phyloP scores from a whole-genome alignment of 1,140 invertebrate species.

The Streblospio benedicti region DNA sequence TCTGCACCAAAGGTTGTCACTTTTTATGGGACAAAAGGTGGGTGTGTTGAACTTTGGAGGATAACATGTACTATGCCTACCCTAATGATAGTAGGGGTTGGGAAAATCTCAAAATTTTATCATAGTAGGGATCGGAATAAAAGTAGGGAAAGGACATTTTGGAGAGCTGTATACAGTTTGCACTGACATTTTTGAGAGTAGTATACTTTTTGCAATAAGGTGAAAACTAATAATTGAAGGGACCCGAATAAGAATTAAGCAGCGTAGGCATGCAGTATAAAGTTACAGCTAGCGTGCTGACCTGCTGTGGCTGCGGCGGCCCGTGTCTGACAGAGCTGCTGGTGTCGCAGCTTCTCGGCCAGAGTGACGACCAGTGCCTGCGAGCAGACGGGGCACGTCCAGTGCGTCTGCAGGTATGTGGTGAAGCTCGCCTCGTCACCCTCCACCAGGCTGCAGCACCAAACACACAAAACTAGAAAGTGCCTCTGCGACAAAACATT shows the following conservation, averaged over 20 bases:
- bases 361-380: constrained; percentile 39
- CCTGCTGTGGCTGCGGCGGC: constrained; percentile 20
- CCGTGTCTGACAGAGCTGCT: constrained; percentile 35
- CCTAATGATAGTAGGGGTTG: too few species aligned
- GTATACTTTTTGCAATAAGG: background rate
- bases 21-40: too few species aligned
- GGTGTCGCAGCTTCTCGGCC: constrained; percentile 47
- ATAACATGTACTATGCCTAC: too few species aligned
- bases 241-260: background rate
- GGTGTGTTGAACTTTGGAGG: too few species aligned
- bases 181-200: background rate
- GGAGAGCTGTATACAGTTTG: background rate
- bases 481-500: too few species aligned
- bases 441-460: too few species aligned
- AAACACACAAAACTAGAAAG: too few species aligned
- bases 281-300: background rate
- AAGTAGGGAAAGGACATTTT: too few species aligned
- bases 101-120: too few species aligned
- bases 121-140: too few species aligned
- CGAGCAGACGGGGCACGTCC: constrained; percentile 47
- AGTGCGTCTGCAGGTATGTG: constrained; percentile 41
- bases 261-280: background rate
- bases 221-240: constrained; percentile 6
- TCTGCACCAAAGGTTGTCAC: too few species aligned
- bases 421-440: constrained; percentile 37